A percentile compares a stretch with the other conserved stretches of the same genome.
Evolutionary conservation across 2,797 vertebrate genomes (phyloP).

Genomic region (Betta splendens): DNA sequence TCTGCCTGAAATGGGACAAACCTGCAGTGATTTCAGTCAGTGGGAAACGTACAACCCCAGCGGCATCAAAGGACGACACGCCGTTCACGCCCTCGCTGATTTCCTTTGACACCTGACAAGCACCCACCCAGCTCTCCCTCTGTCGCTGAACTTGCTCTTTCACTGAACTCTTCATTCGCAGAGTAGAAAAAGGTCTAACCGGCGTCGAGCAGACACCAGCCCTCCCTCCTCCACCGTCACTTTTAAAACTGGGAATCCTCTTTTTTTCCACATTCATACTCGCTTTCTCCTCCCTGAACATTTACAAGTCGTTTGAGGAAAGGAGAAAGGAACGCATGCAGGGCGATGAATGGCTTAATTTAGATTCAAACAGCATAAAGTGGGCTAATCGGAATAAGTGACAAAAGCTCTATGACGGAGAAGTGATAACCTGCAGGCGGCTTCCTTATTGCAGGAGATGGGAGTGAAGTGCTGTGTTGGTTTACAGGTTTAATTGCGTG

Average conservation of each 20-base stretch:
- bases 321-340: slow-evolving; percentile 57
- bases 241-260: slow-evolving; percentile 70
- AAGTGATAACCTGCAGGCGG: slow-evolving; percentile 76
- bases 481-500: slow-evolving; percentile 75
- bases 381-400: slow-evolving; percentile 78
- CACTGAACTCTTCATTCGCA: slow-evolving; percentile 50
- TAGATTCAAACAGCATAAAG: slow-evolving; percentile 77
- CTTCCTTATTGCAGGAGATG: slow-evolving; percentile 68
- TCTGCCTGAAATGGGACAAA: slow-evolving; percentile 36
- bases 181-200: slow-evolving; percentile 43
- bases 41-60: slow-evolving; percentile 31
- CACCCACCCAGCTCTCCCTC: slow-evolving; percentile 42
- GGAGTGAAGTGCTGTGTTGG: slow-evolving; percentile 58
- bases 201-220: slow-evolving; percentile 40
- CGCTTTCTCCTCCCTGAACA: slow-evolving; percentile 37
- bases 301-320: slow-evolving; percentile 58
- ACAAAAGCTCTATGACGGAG: slow-evolving; percentile 72
- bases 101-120: slow-evolving; percentile 46
- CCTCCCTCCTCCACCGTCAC: slow-evolving; percentile 20
- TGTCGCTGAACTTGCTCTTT: slow-evolving; percentile 41
- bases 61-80: slow-evolving; percentile 45
- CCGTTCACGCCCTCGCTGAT: slow-evolving; percentile 55
- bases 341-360: slow-evolving; percentile 78
- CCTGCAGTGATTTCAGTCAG: slow-evolving; percentile 42
- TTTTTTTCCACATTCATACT: slow-evolving; percentile 48